Conservation (phyloP, 1,140 invertebrate species). For the Pogonomyrmex barbatus region DNA sequence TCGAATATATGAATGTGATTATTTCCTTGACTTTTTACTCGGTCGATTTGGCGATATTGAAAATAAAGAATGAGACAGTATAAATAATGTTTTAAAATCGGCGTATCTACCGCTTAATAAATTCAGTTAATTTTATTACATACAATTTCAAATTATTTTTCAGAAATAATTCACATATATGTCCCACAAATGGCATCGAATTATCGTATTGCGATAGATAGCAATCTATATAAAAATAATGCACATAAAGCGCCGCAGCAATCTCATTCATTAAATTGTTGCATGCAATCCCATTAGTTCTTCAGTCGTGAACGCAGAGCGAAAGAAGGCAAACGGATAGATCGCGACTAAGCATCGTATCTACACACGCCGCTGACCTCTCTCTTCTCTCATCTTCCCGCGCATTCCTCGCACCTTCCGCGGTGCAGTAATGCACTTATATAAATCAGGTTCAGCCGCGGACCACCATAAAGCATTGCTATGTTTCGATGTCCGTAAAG, state of each 20-base stretch:
- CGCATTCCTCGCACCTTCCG: slow-evolving; percentile 54
- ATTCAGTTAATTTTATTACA: background rate
- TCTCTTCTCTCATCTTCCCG: slow-evolving; percentile 31
- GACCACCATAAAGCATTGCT: slow-evolving; percentile 87
- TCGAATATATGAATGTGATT: background rate
- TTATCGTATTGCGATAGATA: background rate
- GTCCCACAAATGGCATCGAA: background rate
- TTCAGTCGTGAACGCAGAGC: background rate
- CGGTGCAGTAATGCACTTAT: slow-evolving; percentile 86
- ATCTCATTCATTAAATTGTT: slow-evolving; percentile 32
- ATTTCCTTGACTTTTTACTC: background rate
- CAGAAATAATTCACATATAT: background rate
- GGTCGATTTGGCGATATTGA: background rate
- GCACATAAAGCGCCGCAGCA: background rate
- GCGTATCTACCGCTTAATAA: background rate
- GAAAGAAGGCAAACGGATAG: slow-evolving; percentile 47
- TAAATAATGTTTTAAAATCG: background rate
- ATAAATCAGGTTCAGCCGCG: slow-evolving; percentile 86
- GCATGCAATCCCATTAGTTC: slow-evolving; percentile 34
- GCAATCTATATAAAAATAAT: background rate
- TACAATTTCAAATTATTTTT: background rate
- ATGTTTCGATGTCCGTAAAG: slow-evolving; percentile 86
- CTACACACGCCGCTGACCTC: background rate
- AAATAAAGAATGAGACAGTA: background rate
- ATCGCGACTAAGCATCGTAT: slow-evolving; percentile 38